These are phyloP conservation scores for Scelioninae gen. 1 DNA, from an alignment of 2,888 invertebrate species.

Conservation along the genomic window DNA sequence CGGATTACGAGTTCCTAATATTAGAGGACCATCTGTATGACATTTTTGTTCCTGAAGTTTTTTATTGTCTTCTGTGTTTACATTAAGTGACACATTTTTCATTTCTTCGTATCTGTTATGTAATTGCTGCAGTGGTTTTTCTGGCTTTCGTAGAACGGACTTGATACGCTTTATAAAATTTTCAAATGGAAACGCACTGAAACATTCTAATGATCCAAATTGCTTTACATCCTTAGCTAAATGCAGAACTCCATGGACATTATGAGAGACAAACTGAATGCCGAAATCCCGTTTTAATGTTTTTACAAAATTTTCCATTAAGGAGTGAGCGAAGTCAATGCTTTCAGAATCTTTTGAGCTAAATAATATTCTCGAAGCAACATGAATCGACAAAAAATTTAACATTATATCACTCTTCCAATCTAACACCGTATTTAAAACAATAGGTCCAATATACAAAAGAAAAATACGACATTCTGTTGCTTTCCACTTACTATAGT, in stretches of 20 bases:
- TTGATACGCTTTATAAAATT: conserved; percentile 14
- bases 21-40: conserved; percentile 7
- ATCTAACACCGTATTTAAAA: not conserved
- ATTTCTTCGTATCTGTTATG: conserved; percentile 20
- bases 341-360: not conserved
- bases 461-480: conserved; percentile 27
- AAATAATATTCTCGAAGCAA: not conserved
- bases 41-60: conserved; percentile 8
- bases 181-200: conserved; percentile 8
- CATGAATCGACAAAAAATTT: not conserved
- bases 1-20: not conserved
- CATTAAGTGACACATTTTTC: not conserved
- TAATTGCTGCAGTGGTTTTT: conserved; percentile 36
- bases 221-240: not conserved
- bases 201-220: not conserved
- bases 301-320: conserved; percentile 4
- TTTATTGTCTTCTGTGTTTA: not conserved
- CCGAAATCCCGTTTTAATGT: not conserved
- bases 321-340: not conserved
- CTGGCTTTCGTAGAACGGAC: conserved; percentile 8
- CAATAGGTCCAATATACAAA: conserved; percentile 5
- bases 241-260: not conserved
- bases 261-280: not conserved
- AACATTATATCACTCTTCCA: not conserved
- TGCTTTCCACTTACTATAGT: conserved; percentile 25